phyloP scores from a whole-genome alignment of 2,113 vertebrate genomes.

The Archocentrus centrarchus region DNA sequence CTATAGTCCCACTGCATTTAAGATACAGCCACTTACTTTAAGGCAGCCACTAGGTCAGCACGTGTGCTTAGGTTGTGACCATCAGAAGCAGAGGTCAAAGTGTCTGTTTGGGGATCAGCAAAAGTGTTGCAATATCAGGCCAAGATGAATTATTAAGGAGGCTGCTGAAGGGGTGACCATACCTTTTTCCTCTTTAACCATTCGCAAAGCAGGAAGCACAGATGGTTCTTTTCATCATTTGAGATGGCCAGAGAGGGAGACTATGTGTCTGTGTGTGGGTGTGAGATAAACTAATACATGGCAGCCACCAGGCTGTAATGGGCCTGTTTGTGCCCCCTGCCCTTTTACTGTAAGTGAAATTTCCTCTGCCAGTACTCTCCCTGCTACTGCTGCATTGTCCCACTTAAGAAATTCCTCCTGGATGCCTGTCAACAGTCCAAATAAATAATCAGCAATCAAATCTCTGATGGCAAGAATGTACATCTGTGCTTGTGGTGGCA shows the following conservation, averaged over 20 bases:
- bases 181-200: neutral
- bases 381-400: slow-evolving; percentile 29
- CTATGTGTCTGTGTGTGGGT: slow-evolving; percentile 46
- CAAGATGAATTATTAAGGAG: slow-evolving; percentile 61
- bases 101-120: slow-evolving; percentile 22
- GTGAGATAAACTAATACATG: slow-evolving; percentile 47
- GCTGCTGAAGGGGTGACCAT: slow-evolving; percentile 24
- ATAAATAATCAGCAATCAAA: slow-evolving; percentile 52
- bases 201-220: slow-evolving; percentile 33
- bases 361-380: slow-evolving; percentile 18
- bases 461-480: slow-evolving; percentile 41
- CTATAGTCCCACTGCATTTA: neutral
- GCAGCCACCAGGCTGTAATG: slow-evolving; percentile 45
- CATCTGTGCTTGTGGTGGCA: slow-evolving; percentile 30
- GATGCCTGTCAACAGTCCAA: slow-evolving; percentile 49
- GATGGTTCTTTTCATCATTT: slow-evolving; percentile 51
- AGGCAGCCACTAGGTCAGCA: neutral
- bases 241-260: slow-evolving; percentile 30
- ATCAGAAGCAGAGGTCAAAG: slow-evolving; percentile 41
- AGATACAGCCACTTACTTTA: neutral
- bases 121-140: slow-evolving; percentile 8
- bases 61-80: slow-evolving; percentile 9
- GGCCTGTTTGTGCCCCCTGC: slow-evolving; percentile 49
- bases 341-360: slow-evolving; percentile 42
- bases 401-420: slow-evolving; percentile 54